Percentiles rank a stretch among this genome's conserved stretches.
Evolutionary conservation across 2,888 invertebrate genomes (phyloP).

Genomic region (Adineta ricciae): DNA sequence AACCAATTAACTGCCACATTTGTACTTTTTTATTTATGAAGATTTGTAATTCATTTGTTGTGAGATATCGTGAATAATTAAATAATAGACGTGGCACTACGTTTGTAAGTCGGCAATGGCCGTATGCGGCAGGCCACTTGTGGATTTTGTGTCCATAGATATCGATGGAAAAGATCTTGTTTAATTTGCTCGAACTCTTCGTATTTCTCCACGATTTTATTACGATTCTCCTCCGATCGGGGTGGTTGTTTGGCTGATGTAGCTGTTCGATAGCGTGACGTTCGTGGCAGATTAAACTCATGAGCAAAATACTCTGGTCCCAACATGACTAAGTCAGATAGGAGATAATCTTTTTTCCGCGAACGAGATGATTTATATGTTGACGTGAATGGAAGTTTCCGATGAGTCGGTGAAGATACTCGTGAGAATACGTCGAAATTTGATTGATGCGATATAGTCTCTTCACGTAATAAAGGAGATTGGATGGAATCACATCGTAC

Average conservation of each 20-base stretch:
- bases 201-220: not conserved
- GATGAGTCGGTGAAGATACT: not conserved
- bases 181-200: not conserved
- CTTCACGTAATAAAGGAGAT: not conserved
- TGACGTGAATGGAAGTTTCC: not conserved
- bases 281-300: not conserved
- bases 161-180: conserved; percentile 16
- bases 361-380: not conserved
- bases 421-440: not conserved
- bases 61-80: too few species aligned
- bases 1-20: too few species aligned
- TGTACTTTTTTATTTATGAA: too few species aligned
- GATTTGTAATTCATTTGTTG: too few species aligned
- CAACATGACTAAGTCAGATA: not conserved
- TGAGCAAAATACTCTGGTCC: conserved; percentile 16
- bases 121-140: conserved; percentile 12
- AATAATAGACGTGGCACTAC: not conserved
- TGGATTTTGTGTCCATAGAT: conserved; percentile 14
- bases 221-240: not conserved
- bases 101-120: not conserved
- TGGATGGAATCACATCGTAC: not conserved
- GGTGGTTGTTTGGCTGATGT: not conserved
- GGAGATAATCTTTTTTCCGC: not conserved
- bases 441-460: not conserved
- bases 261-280: not conserved